phyloP scores from a whole-genome alignment of 2,888 invertebrate species.

The Drosophila cracens region DNA sequence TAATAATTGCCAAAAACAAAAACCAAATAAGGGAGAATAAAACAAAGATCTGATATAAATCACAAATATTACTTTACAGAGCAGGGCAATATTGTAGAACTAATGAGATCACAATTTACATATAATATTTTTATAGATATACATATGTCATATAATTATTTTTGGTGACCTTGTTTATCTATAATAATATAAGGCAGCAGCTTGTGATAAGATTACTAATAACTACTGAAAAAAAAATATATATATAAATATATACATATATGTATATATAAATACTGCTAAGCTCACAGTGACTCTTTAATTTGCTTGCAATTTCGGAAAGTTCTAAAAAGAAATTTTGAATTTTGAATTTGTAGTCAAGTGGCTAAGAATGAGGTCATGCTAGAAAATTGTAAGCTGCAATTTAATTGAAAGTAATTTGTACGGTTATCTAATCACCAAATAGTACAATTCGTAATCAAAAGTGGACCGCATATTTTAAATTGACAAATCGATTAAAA shows the following conservation, averaged over 20 bases:
- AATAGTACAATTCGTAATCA: slow-evolving; percentile 19
- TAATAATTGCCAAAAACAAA: slow-evolving; percentile 45
- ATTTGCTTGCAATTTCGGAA: slow-evolving; percentile 13
- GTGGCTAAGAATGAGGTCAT: slow-evolving; percentile 48
- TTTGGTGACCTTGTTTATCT: slow-evolving; percentile 63
- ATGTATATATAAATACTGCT: slow-evolving; percentile 17
- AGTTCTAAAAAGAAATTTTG: background rate
- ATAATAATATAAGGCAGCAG: slow-evolving; percentile 35
- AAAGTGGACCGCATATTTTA: slow-evolving; percentile 21
- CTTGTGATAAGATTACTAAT: slow-evolving; percentile 51
- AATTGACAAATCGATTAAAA: background rate
- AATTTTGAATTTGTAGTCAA: slow-evolving; percentile 1
- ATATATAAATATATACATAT: background rate
- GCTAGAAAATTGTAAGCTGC: slow-evolving; percentile 5
- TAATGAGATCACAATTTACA: background rate
- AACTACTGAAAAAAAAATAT: slow-evolving; percentile 16
- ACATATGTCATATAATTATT: background rate
- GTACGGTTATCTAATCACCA: slow-evolving; percentile 32
- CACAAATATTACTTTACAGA: background rate
- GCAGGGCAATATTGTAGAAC: background rate
- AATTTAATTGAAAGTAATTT: slow-evolving; percentile 44
- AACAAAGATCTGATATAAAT: background rate
- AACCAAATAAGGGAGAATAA: background rate
- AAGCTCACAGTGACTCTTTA: slow-evolving; percentile 20
- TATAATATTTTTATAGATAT: background rate